A percentile compares a stretch with the other conserved stretches of the same genome.
phyloP scores from a whole-genome alignment of 2,113 vertebrate species.

The Paraplagusia blochii region DNA sequence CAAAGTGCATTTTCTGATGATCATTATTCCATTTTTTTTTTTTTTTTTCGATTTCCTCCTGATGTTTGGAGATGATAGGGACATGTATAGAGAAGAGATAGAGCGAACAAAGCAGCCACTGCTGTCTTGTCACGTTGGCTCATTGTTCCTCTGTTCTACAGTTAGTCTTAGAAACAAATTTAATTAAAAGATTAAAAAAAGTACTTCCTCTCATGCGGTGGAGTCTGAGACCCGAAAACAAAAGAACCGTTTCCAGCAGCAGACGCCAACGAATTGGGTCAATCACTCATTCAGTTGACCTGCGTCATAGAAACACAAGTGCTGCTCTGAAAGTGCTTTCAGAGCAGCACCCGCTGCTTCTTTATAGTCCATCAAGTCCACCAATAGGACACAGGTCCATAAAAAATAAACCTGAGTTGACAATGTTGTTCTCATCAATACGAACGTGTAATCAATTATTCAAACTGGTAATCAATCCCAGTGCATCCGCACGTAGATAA shows the following conservation, averaged over 20 bases:
- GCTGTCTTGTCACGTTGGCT: background rate
- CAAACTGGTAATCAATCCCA: conserved; percentile 14
- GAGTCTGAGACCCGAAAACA: background rate
- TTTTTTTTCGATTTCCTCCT: background rate
- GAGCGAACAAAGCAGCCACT: background rate
- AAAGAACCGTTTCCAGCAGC: background rate
- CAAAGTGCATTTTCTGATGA: too few relatives aligned
- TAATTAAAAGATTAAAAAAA: background rate
- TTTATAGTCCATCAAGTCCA: background rate
- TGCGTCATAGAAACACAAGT: background rate
- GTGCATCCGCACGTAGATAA: conserved; percentile 14
- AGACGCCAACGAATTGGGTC: background rate
- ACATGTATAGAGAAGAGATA: background rate
- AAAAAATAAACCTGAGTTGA: conserved; percentile 19
- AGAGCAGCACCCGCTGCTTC: background rate
- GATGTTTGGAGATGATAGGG: background rate
- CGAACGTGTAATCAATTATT: conserved; percentile 28
- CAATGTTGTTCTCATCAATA: conserved; percentile 1
- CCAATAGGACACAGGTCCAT: background rate
- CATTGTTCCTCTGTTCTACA: background rate
- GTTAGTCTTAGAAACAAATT: conserved; percentile 7
- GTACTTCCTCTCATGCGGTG: background rate
- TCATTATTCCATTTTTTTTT: too few relatives aligned
- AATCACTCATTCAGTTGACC: background rate
- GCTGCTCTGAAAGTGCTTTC: background rate